Evolutionary conservation across 2,888 invertebrate genomes (phyloP).

Genomic region (Lithophane leautieri): DNA sequence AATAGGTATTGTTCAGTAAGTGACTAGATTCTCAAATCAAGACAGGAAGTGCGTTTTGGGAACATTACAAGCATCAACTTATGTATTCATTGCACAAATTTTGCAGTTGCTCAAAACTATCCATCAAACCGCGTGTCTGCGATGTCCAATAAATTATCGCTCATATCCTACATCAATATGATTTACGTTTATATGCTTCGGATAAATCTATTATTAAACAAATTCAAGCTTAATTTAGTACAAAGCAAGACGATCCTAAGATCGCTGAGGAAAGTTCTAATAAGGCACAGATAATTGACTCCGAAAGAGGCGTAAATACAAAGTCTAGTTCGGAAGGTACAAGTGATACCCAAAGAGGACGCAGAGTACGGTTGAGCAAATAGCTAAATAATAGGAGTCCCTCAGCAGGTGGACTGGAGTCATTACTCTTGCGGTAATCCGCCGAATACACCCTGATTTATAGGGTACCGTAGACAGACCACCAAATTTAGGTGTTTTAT

Average conservation of each 20-base stretch:
- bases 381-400: constrained; percentile 86
- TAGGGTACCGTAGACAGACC: constrained; percentile 85
- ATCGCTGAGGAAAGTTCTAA: constrained; percentile 35
- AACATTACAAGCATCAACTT: constrained; percentile 40
- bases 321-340: constrained; percentile 37
- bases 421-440: constrained; percentile 90
- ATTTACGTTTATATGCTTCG: constrained; percentile 57
- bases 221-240: constrained; percentile 63
- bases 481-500: constrained; percentile 88
- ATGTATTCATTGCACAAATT: constrained; percentile 63
- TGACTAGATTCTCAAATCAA: constrained; percentile 27
- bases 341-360: constrained; percentile 59
- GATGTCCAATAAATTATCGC: constrained; percentile 60
- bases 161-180: constrained; percentile 61
- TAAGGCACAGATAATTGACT: constrained; percentile 27
- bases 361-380: constrained; percentile 81
- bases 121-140: constrained; percentile 54
- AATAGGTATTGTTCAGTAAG: constrained; percentile 31
- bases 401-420: constrained; percentile 89
- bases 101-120: constrained; percentile 64
- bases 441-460: constrained; percentile 89
- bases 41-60: constrained; percentile 24
- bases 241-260: constrained; percentile 52
- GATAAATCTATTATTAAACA: constrained; percentile 62
- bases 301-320: constrained; percentile 12